phyloP scores from a whole-genome alignment of 30 jellyfish, hydroid and myxozoan species.

The Aurelia coerulea region DNA sequence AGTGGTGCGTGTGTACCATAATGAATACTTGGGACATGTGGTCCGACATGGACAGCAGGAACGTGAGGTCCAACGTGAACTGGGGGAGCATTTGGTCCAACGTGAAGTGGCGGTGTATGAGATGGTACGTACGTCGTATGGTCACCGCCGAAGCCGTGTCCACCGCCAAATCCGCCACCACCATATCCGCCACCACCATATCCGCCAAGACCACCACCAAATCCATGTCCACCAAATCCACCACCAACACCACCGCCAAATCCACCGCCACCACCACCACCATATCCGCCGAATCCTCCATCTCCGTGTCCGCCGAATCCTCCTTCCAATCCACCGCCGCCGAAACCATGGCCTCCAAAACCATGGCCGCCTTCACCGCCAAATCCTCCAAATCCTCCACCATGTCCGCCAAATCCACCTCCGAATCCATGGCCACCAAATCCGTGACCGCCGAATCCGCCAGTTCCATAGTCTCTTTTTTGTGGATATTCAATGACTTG shows the following conservation, averaged over 20 bases:
- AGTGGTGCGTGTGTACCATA: conserved; percentile 98
- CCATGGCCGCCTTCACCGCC: conserved; percentile 60
- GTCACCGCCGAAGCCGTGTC: conserved; percentile 80
- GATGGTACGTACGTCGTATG: conserved; percentile 98
- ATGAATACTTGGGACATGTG: conserved; percentile 95
- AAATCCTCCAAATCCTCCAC: conserved; percentile 34
- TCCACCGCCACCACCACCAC: conserved; percentile 54
- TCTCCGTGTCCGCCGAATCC: conserved; percentile 58
- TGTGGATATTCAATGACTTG: conserved; percentile 96
- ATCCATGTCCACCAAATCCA: conserved; percentile 57
- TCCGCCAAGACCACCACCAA: conserved; percentile 59
- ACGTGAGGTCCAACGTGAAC: conserved; percentile 98
- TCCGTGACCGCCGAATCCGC: conserved; percentile 73
- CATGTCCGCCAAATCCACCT: conserved; percentile 62
- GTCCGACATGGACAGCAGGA: conserved; percentile 98
- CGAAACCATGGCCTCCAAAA: conserved; percentile 52
- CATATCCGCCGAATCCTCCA: conserved; percentile 52
- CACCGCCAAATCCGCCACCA: conserved; percentile 51
- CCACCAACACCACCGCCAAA: conserved; percentile 69
- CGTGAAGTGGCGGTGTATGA: conserved; percentile 97
- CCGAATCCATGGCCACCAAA: conserved; percentile 79
- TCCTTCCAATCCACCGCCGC: conserved; percentile 63
- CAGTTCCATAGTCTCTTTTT: conserved; percentile 60
- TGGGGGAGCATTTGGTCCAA: conserved; percentile 99
- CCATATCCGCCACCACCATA: conserved; percentile 56